Evolutionary conservation across 1,140 invertebrate genomes (phyloP), one percentile per base, ranked within the genome.

Genomic region (Drosophila nasuta): DNA sequence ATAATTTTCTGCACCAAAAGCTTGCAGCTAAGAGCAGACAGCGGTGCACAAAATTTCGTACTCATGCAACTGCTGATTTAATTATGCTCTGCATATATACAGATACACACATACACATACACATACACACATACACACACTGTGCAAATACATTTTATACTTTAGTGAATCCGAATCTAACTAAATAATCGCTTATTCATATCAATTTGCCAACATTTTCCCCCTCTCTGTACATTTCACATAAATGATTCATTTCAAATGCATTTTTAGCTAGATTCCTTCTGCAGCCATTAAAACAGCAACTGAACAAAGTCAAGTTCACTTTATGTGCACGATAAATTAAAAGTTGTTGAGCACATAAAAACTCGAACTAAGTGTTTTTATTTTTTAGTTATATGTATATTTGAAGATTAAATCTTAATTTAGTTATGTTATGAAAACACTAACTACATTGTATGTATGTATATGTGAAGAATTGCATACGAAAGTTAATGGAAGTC

Each of bases 91-190:
- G 38, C 68, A 33, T 7, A 33, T 33, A 33, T 49, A 58, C 41
- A n/a, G n/a, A n/a, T 60, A 2, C 3, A 56, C 20, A 77, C 56
- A 64, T 63, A 33, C 59, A 56, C 20, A 77, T 43, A 59, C 58
- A 15, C 15, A 15, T 15, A 33, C 59, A 38, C 28, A 75, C 79
- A 46, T 59, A n/a, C n/a, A n/a, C n/a, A n/a, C n/a, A 76, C 63
- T 49, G 62, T 72, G 70, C 70, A 78, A 73, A 64, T 78, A 72
- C 41, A 59, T 79, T 79, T 72, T 65, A 57, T 52, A 52, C 25
- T 33, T 52, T 52, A 33, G 25, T 11, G 30, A 45, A 67, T 67
- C 35, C 11, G 46, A 66, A 60, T 79, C 28, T 38, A 69, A 43
- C 35, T 45, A 43, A 33, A 30, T 41, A 62, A 52, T 62, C 58